phyloP scores from a whole-genome alignment of 1,140 invertebrate genomes.

The Laupala kohalensis region DNA sequence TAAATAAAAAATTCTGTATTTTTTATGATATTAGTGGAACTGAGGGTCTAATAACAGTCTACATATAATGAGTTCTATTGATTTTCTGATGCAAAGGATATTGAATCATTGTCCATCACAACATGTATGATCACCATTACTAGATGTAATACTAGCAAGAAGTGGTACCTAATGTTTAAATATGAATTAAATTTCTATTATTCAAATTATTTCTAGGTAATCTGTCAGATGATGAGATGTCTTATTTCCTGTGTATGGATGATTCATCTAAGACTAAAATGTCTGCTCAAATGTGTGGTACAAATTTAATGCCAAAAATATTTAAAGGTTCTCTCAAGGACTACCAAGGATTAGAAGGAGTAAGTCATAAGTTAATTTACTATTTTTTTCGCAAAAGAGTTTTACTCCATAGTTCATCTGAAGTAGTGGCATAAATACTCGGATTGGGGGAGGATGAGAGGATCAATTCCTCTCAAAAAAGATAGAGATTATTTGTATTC shows the following conservation, averaged over 20 bases:
- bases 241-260: constrained; percentile 3
- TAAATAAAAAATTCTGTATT: too few species aligned
- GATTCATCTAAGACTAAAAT: background rate
- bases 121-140: too few species aligned
- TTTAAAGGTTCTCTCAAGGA: constrained; percentile 22
- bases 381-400: background rate
- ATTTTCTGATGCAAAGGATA: too few species aligned
- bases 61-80: too few species aligned
- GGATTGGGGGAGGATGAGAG: background rate
- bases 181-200: background rate
- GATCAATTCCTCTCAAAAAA: background rate
- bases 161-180: too few species aligned
- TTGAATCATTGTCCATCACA: too few species aligned
- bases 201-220: background rate
- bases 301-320: constrained; percentile 16
- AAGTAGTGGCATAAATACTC: too few species aligned
- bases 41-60: too few species aligned
- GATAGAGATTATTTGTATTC: too few species aligned
- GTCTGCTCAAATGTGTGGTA: background rate
- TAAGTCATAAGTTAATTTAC: constrained; percentile 13
- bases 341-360: constrained; percentile 24
- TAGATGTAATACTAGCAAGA: too few species aligned
- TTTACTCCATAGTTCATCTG: background rate
- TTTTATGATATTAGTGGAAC: too few species aligned
- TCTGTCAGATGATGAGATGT: constrained; percentile 6